Conservation (phyloP, 2,888 invertebrate genomes). For the Ormyrus thymus region DNA sequence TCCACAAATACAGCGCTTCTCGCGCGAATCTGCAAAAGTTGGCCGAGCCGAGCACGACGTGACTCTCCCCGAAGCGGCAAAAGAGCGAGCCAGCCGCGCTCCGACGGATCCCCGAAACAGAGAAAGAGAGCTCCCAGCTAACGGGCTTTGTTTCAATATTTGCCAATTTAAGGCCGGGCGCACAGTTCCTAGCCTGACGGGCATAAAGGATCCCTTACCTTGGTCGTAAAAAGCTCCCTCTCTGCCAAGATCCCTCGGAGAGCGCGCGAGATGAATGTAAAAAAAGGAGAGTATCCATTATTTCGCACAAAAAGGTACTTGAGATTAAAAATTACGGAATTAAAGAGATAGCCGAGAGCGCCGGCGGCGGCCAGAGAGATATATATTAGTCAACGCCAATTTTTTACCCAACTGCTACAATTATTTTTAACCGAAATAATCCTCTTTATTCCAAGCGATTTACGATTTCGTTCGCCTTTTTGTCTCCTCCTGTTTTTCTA, state of each 20-base stretch:
- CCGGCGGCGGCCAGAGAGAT: neutral
- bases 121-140: constrained; percentile 17
- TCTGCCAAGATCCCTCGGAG: constrained; percentile 20
- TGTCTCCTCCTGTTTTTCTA: too few species aligned
- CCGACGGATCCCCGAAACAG: neutral
- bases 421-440: constrained; percentile 7
- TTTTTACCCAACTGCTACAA: neutral
- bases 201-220: constrained; percentile 27
- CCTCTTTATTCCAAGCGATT: neutral
- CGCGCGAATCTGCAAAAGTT: constrained; percentile 54
- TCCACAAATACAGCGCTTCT: constrained; percentile 58
- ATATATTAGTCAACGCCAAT: neutral
- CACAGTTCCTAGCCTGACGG: constrained; percentile 20
- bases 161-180: constrained; percentile 50
- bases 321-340: constrained; percentile 50
- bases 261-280: constrained; percentile 29
- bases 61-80: neutral
- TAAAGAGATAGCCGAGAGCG: constrained; percentile 1
- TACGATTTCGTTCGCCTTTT: neutral
- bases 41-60: constrained; percentile 18
- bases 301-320: constrained; percentile 35
- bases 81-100: neutral
- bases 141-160: constrained; percentile 57
- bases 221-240: neutral
- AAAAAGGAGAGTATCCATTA: constrained; percentile 42